phyloP scores from a whole-genome alignment of 2,888 invertebrate species.

The Eupsilia transversa region DNA sequence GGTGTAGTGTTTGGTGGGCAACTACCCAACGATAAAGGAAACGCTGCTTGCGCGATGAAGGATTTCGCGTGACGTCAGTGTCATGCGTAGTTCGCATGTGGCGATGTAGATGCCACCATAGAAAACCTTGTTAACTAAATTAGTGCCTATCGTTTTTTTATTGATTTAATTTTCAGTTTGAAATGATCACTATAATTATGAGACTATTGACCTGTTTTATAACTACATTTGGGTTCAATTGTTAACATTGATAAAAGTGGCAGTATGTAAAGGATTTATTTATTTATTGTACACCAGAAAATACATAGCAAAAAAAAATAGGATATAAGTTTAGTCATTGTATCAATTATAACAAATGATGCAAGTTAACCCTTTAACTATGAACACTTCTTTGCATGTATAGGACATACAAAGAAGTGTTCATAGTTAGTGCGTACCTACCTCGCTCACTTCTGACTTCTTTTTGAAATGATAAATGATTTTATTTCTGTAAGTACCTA shows the following conservation, averaged over 20 bases:
- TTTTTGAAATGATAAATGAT: no score
- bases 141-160: neutral
- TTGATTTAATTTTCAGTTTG: neutral
- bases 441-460: slow-evolving; percentile 3
- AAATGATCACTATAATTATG: neutral
- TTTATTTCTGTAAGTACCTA: no score
- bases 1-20: no score
- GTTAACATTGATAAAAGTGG: neutral
- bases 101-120: no score
- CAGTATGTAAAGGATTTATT: neutral
- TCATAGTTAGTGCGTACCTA: no score
- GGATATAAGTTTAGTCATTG: neutral
- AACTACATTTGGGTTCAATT: neutral
- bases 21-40: no score
- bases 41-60: no score
- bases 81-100: no score
- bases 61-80: no score
- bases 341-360: neutral
- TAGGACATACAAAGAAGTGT: no score
- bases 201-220: neutral
- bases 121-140: neutral
- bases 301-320: no score
- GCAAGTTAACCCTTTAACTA: neutral
- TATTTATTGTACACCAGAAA: no score
- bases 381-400: neutral